Evolutionary conservation across 2,888 invertebrate species (phyloP).

Genomic region (Agrochola circellaris): DNA sequence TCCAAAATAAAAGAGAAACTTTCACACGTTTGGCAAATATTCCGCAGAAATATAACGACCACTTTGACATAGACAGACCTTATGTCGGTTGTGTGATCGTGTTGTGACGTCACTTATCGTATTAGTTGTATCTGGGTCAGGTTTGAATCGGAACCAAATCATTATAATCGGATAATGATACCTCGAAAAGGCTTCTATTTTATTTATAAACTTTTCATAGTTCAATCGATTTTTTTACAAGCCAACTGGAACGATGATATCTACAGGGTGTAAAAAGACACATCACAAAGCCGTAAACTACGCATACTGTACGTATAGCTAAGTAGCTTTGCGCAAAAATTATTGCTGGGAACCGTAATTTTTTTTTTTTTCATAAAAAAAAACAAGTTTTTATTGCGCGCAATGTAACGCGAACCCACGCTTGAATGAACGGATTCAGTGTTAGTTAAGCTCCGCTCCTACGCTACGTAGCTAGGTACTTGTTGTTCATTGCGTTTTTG

Average conservation of each 20-base stretch:
- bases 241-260: not conserved
- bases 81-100: conserved; percentile 27
- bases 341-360: too few relatives aligned
- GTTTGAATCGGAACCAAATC: conserved; percentile 34
- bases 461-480: too few relatives aligned
- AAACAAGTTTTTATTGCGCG: too few relatives aligned
- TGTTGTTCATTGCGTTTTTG: too few relatives aligned
- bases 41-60: not conserved
- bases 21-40: conserved; percentile 3
- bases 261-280: too few relatives aligned
- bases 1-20: not conserved
- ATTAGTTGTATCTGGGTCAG: conserved; percentile 51
- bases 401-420: too few relatives aligned
- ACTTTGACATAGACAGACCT: conserved; percentile 47
- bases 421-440: too few relatives aligned
- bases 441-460: too few relatives aligned
- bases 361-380: too few relatives aligned
- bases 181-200: not conserved
- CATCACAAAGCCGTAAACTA: too few relatives aligned
- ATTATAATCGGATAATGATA: conserved; percentile 27
- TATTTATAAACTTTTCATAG: not conserved
- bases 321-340: too few relatives aligned
- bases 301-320: too few relatives aligned
- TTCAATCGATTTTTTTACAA: not conserved
- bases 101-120: conserved; percentile 55